phyloP scores from a whole-genome alignment of 2,113 vertebrate genomes.

The Rallus limicola region DNA sequence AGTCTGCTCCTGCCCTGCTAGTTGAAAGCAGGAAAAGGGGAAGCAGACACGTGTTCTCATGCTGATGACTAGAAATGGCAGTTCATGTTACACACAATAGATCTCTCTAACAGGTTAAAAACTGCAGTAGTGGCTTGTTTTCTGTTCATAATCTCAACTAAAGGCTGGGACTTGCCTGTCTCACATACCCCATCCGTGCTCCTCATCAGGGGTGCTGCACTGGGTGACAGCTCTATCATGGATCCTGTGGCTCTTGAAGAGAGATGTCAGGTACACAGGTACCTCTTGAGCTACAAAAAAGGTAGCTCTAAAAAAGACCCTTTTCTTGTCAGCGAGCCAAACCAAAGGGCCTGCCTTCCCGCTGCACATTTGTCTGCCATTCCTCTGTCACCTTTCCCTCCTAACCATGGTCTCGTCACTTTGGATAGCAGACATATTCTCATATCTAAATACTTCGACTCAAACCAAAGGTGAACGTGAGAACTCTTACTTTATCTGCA shows the following conservation, averaged over 20 bases:
- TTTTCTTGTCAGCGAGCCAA: neutral
- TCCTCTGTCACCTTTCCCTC: neutral
- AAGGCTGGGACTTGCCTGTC: neutral
- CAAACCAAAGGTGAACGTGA: neutral
- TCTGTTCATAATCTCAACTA: neutral
- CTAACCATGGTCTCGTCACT: neutral
- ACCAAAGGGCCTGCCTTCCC: neutral
- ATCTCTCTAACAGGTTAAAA: neutral
- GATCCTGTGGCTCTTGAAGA: neutral
- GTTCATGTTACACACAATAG: neutral
- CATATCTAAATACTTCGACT: neutral
- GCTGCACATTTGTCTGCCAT: neutral
- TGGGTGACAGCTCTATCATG: neutral
- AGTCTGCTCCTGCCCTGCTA: neutral
- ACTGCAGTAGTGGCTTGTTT: neutral
- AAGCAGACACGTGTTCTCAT: neutral
- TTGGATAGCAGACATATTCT: neutral
- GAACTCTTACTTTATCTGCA: slow-evolving; percentile 82
- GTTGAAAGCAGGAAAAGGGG: neutral
- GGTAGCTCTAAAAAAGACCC: neutral
- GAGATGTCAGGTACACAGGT: neutral
- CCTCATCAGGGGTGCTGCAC: neutral
- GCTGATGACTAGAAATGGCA: neutral
- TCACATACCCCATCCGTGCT: neutral
- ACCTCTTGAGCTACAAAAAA: neutral